phyloP scores from a whole-genome alignment of 1,140 invertebrate species.

The Bombus pyrosoma region DNA sequence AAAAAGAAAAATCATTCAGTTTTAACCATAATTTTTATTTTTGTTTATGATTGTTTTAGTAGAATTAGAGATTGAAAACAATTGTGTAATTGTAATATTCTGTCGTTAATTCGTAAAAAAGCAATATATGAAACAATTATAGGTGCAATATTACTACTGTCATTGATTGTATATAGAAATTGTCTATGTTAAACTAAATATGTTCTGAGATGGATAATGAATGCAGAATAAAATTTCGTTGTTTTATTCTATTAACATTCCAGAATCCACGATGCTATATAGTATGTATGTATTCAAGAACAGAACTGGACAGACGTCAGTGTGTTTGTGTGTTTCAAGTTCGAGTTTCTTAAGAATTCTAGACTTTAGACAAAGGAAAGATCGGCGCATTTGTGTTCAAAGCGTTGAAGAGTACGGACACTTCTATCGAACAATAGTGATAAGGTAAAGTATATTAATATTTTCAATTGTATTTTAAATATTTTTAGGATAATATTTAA shows the following conservation, averaged over 20 bases:
- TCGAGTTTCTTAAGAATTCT: not conserved
- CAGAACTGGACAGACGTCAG: not conserved
- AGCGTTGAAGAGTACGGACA: not conserved
- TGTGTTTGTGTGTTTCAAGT: not conserved
- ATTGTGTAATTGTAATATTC: not conserved
- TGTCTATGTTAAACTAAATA: not conserved
- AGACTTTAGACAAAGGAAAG: conserved; percentile 30
- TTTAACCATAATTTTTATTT: not conserved
- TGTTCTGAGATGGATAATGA: too few species aligned
- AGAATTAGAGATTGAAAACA: not conserved
- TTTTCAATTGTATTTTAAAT: not conserved
- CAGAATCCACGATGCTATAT: not conserved
- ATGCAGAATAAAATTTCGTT: too few species aligned
- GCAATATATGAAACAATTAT: not conserved
- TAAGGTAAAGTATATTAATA: not conserved
- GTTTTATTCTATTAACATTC: not conserved
- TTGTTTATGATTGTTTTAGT: not conserved
- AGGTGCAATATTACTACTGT: not conserved
- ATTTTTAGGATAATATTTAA: not conserved
- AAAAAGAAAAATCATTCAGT: not conserved
- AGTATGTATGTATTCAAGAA: not conserved
- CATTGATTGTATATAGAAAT: not conserved
- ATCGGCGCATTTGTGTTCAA: conserved; percentile 3
- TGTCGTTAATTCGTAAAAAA: not conserved
- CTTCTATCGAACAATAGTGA: too few species aligned